Base-by-base conservation (phyloP, 30 jellyfish, hydroid and myxozoan genomes). In the Sanderia malayensis region DNA sequence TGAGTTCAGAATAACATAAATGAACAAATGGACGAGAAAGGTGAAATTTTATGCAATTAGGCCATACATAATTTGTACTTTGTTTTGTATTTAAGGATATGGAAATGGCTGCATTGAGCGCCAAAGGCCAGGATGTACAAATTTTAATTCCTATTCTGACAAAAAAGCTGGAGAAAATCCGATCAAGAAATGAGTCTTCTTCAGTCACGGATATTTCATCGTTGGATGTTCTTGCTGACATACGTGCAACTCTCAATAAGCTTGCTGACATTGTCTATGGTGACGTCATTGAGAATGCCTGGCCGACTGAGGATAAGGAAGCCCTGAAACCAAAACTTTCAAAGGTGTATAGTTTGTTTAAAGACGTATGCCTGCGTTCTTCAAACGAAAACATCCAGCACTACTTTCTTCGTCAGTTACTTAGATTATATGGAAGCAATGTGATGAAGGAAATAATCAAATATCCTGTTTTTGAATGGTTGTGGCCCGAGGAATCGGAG, bases 361-460 rank as follows among this genome's bases (percentile, higher is more conserved):
- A 25, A 24, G 34, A 63, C 15, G 41, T 13, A 15, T 74, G 76
- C 60, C 31, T 37, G 59, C 31, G 33, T 17, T 26, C 33, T 1
- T 25, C 37, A 23, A 31, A 46, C 74, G 20, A 60, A 1, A 73
- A 74, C 25, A 8, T 46, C 3, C 45, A 31, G 41, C 33, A 57
- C 22, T 74, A 55, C 29, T 74, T 74, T 69, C 27, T 74, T 31
- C 86, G 86, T 1, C 76, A 74, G 55, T 26, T 74, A 4, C 18
- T 74, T 22, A 61, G 86, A 20, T 55, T 22, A 29, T 74, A 57
- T 41, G 86, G 86, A 24, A 58, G 31, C 44, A 33, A 17, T 26
- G 64, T 29, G 1, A 20, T 74, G 59, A 45, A 28, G 52, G 26
- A 37, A 18, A 24, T 74, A 23, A 23, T 74, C 3, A 65, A 62